Evolutionary conservation across 2,113 vertebrate genomes (phyloP).

Genomic region (Oreochromis tanganicae): DNA sequence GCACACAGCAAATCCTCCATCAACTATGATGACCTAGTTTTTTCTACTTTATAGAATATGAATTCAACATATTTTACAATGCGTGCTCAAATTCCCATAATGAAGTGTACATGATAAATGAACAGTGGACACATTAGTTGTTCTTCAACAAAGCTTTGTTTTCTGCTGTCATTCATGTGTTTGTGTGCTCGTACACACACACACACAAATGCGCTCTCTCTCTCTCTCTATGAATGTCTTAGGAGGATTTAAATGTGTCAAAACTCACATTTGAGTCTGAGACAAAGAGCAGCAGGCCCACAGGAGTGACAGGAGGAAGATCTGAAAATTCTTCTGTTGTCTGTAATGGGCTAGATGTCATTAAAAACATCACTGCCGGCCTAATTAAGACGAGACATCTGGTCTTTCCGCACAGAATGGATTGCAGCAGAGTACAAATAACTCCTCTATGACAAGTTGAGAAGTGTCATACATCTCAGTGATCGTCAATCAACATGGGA

Average conservation of each 20-base stretch:
- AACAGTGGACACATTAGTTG: slow-evolving; percentile 49
- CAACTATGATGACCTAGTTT: slow-evolving; percentile 69
- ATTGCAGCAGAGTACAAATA: slow-evolving; percentile 75
- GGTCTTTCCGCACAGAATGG: slow-evolving; percentile 75
- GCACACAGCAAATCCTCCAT: slow-evolving; percentile 52
- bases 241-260: slow-evolving; percentile 62
- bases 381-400: slow-evolving; percentile 94
- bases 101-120: slow-evolving; percentile 35
- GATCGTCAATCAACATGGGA: slow-evolving; percentile 77
- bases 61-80: slow-evolving; percentile 68
- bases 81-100: slow-evolving; percentile 31
- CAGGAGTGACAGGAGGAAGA: slow-evolving; percentile 66
- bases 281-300: slow-evolving; percentile 57
- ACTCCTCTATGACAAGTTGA: slow-evolving; percentile 76
- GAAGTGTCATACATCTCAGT: slow-evolving; percentile 79
- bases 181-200: not conserved
- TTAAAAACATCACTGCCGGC: slow-evolving; percentile 82
- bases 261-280: slow-evolving; percentile 42
- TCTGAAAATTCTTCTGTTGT: slow-evolving; percentile 63
- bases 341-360: slow-evolving; percentile 77
- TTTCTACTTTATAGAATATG: slow-evolving; percentile 62
- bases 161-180: not conserved
- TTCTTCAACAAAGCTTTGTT: slow-evolving; percentile 32
- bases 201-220: not conserved
- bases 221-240: slow-evolving; percentile 8